phyloP scores from a whole-genome alignment of 2,113 vertebrate species.

The Oriolus oriolus region DNA sequence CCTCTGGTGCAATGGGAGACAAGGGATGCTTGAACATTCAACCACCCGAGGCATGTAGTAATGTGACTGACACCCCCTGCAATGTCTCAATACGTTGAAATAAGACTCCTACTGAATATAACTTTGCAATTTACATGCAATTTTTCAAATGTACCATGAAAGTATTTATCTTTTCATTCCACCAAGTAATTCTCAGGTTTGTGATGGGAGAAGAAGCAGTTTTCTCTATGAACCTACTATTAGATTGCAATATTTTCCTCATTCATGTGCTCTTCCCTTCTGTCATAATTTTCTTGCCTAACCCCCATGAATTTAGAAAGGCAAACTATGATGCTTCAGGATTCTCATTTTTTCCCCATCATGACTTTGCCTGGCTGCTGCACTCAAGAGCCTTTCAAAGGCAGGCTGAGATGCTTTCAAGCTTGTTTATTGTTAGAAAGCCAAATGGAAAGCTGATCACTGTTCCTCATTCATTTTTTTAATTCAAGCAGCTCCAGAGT shows the following conservation, averaged over 20 bases:
- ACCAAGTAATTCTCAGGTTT: neutral
- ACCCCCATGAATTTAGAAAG: slow-evolving; percentile 24
- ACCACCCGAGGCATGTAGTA: slow-evolving; percentile 2
- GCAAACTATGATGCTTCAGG: neutral
- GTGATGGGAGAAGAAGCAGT: neutral
- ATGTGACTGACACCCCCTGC: neutral
- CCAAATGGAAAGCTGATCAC: neutral
- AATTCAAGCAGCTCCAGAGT: neutral
- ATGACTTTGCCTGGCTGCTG: neutral
- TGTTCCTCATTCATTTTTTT: neutral
- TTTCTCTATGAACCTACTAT: neutral
- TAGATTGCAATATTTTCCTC: neutral
- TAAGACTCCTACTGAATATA: neutral
- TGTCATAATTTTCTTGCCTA: neutral
- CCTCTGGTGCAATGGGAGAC: neutral
- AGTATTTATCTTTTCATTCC: slow-evolving; percentile 14
- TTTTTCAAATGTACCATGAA: slow-evolving; percentile 4
- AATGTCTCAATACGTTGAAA: neutral
- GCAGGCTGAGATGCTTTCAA: neutral
- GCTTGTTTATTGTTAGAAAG: neutral
- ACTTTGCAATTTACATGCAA: neutral
- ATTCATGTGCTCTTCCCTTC: neutral
- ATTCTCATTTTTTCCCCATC: neutral
- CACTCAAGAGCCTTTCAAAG: neutral
- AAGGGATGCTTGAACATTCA: slow-evolving; percentile 16